Evolutionary conservation across 2,113 vertebrate species (phyloP).

Genomic region (Rhegmatorhina hoffmannsi): DNA sequence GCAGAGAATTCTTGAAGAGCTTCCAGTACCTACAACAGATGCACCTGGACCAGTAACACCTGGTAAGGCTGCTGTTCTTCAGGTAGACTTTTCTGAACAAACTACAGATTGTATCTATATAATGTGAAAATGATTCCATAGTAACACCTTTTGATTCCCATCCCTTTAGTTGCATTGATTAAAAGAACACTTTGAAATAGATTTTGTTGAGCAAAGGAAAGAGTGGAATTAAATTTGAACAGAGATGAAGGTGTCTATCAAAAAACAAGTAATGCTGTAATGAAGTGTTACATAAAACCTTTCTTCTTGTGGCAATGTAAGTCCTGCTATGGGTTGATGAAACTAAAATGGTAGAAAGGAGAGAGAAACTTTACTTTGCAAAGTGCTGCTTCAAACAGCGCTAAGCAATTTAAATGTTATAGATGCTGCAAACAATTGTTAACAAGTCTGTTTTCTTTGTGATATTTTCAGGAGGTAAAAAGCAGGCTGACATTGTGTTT

Average conservation of each 20-base stretch:
- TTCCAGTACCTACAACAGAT: neutral
- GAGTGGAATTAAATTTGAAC: neutral
- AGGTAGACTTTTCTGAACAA: neutral
- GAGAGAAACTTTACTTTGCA: neutral
- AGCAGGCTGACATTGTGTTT: conserved; percentile 94
- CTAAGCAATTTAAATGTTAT: neutral
- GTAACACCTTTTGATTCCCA: neutral
- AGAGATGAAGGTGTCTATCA: neutral
- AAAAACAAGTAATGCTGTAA: neutral
- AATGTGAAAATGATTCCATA: neutral
- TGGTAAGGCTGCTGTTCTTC: conserved; percentile 41
- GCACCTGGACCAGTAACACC: neutral
- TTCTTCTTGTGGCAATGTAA: neutral
- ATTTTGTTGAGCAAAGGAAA: neutral
- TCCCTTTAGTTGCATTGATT: neutral
- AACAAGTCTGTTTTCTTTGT: neutral
- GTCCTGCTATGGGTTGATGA: neutral
- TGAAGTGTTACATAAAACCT: neutral
- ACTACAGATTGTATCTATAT: neutral
- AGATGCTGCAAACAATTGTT: neutral
- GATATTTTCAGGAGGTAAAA: conserved; percentile 69
- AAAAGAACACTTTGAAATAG: neutral
- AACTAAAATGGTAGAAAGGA: neutral
- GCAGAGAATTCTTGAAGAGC: conserved; percentile 55
- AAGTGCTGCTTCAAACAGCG: neutral